These are phyloP conservation scores for Caenorhabditis sinica DNA, from an alignment of 2,888 invertebrate genomes.

Conservation along the genomic window DNA sequence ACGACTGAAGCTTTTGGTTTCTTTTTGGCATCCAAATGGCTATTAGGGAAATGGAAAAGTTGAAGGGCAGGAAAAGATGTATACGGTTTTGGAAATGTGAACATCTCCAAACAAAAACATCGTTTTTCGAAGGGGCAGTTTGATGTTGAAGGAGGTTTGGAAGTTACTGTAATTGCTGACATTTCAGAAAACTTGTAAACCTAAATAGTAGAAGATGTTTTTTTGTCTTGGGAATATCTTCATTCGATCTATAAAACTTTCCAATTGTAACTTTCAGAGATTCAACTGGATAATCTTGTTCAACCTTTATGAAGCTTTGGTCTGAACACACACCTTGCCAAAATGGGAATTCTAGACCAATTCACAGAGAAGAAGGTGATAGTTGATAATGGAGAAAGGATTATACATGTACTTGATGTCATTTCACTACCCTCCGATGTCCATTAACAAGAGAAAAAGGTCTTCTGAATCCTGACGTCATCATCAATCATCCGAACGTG, in stretches of 20 bases:
- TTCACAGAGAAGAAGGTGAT: too few relatives aligned
- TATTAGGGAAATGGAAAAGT: conserved; percentile 31
- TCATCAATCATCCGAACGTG: conserved; percentile 38
- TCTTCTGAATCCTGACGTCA: conserved; percentile 33
- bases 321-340: not conserved
- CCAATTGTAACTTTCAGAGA: too few relatives aligned
- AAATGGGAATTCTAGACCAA: too few relatives aligned
- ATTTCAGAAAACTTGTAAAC: not conserved
- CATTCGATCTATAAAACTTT: not conserved
- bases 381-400: not conserved
- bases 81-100: conserved; percentile 35
- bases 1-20: conserved; percentile 47
- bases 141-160: not conserved
- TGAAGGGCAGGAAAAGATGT: not conserved
- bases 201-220: too few relatives aligned
- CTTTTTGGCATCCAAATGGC: conserved; percentile 48
- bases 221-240: too few relatives aligned
- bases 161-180: not conserved
- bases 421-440: conserved; percentile 2
- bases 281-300: too few relatives aligned
- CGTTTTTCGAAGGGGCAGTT: not conserved
- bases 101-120: conserved; percentile 38
- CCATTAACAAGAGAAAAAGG: conserved; percentile 4
- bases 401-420: not conserved
- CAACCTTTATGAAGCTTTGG: too few relatives aligned